A percentile compares a stretch with the other conserved stretches of the same genome.
These are phyloP conservation scores for Ypsolopha sequella DNA, from an alignment of 2,888 invertebrate genomes.

Conservation along the genomic window DNA sequence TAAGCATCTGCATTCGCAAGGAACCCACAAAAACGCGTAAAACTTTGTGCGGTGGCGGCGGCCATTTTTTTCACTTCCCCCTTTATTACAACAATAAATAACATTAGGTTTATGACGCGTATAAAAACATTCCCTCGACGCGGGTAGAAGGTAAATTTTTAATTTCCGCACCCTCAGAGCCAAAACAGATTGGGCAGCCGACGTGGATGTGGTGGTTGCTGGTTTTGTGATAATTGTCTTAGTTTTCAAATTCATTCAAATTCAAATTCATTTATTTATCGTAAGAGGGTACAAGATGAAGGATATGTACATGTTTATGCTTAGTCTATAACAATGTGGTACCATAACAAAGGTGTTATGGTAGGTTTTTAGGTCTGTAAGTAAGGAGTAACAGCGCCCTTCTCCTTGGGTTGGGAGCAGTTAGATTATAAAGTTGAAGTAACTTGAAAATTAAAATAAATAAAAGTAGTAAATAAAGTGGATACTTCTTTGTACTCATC, in stretches of 20 bases:
- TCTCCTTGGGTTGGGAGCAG: too few relatives aligned
- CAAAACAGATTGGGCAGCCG: background rate
- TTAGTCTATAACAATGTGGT: too few relatives aligned
- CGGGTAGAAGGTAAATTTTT: conserved; percentile 4
- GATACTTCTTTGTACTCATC: background rate
- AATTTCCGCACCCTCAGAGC: background rate
- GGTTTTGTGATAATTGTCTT: background rate
- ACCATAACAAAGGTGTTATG: too few relatives aligned
- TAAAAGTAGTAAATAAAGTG: too few relatives aligned
- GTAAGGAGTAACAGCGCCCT: too few relatives aligned
- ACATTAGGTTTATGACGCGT: conserved; percentile 26
- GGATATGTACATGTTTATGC: too few relatives aligned
- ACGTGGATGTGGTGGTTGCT: background rate
- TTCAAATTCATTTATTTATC: too few relatives aligned
- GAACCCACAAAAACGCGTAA: background rate
- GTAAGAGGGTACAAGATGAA: too few relatives aligned
- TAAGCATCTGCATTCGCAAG: background rate
- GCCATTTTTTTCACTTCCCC: conserved; percentile 19
- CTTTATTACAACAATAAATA: conserved; percentile 27
- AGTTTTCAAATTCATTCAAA: background rate
- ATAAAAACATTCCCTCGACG: conserved; percentile 18
- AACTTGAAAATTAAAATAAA: too few relatives aligned
- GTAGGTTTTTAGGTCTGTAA: too few relatives aligned
- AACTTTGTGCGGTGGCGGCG: background rate
- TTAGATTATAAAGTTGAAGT: too few relatives aligned